Conservation (phyloP, 1,140 invertebrate genomes). For the Sinella curviseta region DNA sequence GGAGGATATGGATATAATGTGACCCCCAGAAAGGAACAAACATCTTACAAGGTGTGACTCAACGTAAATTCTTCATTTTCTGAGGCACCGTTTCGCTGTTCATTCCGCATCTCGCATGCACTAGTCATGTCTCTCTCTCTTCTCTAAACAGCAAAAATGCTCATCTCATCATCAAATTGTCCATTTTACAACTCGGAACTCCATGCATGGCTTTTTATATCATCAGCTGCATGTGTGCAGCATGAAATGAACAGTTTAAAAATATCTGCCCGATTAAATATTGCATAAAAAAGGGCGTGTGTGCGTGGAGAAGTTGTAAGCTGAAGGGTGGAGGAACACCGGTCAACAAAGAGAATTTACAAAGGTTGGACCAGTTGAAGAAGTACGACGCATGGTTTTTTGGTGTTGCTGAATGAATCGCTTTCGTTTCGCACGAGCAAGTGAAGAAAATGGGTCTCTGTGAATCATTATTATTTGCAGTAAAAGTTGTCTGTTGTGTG, state of each 20-base stretch:
- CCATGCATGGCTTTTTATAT: no score
- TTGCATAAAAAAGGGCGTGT: constrained; percentile 18
- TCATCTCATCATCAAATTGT: no score
- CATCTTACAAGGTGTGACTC: no score
- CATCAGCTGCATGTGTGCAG: no score
- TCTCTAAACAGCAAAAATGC: no score
- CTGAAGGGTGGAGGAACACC: background rate
- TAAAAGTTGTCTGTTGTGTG: background rate
- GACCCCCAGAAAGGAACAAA: no score
- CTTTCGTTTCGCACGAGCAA: constrained; percentile 4
- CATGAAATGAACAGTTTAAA: background rate
- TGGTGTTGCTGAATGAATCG: background rate
- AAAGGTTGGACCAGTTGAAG: background rate
- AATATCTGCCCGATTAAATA: background rate
- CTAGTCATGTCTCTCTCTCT: no score
- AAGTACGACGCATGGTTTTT: background rate
- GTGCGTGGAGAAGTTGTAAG: background rate
- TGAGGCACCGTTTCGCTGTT: no score
- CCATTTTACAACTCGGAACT: no score
- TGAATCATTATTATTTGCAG: background rate
- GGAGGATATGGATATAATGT: no score
- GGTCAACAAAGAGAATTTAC: background rate
- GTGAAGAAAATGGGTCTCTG: background rate
- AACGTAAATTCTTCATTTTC: no score
- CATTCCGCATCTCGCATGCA: no score